Conservation (phyloP, 2,797 vertebrate genomes). For the Sternotherus odoratus region DNA sequence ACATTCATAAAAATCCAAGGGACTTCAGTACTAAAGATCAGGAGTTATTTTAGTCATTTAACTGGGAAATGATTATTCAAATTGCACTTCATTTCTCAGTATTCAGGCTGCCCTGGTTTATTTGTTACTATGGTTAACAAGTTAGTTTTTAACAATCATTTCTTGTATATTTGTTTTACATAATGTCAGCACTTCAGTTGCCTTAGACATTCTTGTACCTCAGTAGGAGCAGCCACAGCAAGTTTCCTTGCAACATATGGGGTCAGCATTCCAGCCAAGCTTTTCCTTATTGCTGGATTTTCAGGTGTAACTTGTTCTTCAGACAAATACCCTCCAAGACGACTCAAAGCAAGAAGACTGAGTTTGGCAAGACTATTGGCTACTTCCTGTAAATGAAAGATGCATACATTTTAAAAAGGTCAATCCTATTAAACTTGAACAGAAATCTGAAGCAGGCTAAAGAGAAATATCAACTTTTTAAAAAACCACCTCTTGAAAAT, state of each 20-base stretch:
- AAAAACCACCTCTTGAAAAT: neutral
- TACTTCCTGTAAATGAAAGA: slow-evolving; percentile 85
- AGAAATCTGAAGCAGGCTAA: neutral
- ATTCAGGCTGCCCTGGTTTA: neutral
- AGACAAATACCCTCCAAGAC: slow-evolving; percentile 90
- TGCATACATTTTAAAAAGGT: accelerated
- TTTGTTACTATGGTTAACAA: neutral
- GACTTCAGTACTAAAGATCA: neutral
- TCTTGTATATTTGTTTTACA: neutral
- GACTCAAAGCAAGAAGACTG: slow-evolving; percentile 91
- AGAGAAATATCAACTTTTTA: neutral
- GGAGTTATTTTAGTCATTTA: neutral
- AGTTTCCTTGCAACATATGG: slow-evolving; percentile 95
- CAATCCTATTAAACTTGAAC: neutral
- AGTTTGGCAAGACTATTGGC: slow-evolving; percentile 95
- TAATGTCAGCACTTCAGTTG: neutral
- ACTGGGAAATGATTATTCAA: neutral
- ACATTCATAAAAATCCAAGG: neutral
- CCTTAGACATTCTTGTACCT: slow-evolving; percentile 82
- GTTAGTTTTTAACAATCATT: neutral
- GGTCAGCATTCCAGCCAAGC: slow-evolving; percentile 94
- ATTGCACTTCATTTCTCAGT: neutral
- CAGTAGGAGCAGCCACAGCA: slow-evolving; percentile 84
- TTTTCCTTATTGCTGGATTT: slow-evolving; percentile 94
- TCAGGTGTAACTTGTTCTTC: slow-evolving; percentile 88